Conservation (phyloP, 2,888 invertebrate species). For the Coleophora flavipennella region DNA sequence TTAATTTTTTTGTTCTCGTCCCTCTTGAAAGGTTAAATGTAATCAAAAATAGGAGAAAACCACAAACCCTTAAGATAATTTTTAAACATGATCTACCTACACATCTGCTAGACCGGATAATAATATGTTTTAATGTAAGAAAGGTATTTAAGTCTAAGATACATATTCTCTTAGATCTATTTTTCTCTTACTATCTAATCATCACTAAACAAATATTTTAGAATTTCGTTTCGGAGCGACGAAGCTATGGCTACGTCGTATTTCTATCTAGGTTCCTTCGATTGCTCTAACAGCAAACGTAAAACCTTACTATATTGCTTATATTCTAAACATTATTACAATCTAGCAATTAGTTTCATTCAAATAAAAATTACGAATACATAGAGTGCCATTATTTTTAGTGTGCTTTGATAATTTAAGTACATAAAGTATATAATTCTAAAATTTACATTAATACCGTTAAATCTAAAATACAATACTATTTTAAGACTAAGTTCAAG, state of each 20-base stretch:
- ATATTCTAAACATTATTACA: constrained; percentile 4
- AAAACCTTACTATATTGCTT: constrained; percentile 21
- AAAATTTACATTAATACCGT: constrained; percentile 2
- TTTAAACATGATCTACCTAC: too few species aligned
- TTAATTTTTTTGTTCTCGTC: too few species aligned
- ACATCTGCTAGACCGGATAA: too few species aligned
- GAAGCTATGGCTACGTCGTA: constrained; percentile 31
- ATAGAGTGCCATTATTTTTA: constrained; percentile 28
- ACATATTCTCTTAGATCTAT: constrained; percentile 9
- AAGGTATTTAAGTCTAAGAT: too few species aligned
- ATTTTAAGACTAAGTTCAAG: constrained; percentile 13
- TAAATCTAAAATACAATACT: constrained; percentile 8
- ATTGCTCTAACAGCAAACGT: constrained; percentile 32
- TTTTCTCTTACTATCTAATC: constrained; percentile 35
- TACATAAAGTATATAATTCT: constrained; percentile 3
- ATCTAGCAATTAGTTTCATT: constrained; percentile 18
- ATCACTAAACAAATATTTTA: constrained; percentile 56
- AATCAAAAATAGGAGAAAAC: too few species aligned
- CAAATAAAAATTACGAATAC: constrained; percentile 29
- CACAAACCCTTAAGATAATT: too few species aligned
- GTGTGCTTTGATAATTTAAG: constrained; percentile 9
- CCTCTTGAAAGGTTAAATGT: too few species aligned
- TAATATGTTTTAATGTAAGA: too few species aligned
- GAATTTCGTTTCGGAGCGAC: constrained; percentile 66
- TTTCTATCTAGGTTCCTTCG: constrained; percentile 31